These are phyloP conservation scores for Bradypodion ventrale DNA, from an alignment of 2,797 vertebrate species.

Conservation along the genomic window DNA sequence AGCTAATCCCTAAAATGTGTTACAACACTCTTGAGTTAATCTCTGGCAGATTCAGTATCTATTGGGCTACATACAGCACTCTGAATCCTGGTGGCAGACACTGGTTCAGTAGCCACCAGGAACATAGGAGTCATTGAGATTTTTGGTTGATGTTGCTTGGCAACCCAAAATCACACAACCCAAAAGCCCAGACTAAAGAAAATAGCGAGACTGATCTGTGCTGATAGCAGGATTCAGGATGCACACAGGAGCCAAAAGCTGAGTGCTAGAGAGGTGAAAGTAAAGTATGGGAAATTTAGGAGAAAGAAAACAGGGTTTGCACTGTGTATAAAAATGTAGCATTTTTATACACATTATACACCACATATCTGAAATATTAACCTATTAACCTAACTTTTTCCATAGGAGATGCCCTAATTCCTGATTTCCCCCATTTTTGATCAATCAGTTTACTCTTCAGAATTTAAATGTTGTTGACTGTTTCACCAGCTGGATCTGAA, in stretches of 20 bases:
- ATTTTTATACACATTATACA: too few relatives aligned
- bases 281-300: not conserved
- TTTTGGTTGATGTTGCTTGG: not conserved
- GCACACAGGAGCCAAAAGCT: not conserved
- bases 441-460: not conserved
- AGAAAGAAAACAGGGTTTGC: not conserved
- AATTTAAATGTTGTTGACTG: not conserved
- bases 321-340: not conserved
- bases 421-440: not conserved
- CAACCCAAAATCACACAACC: not conserved
- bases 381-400: not conserved
- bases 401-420: not conserved
- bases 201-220: not conserved
- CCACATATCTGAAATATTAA: not conserved
- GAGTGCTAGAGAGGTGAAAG: not conserved
- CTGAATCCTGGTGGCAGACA: not conserved
- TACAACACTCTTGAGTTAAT: constrained; percentile 1
- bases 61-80: not conserved
- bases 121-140: not conserved
- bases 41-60: not conserved
- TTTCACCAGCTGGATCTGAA: not conserved
- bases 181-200: not conserved
- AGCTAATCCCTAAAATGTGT: constrained; percentile 8
- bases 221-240: not conserved
- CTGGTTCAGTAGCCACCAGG: not conserved